These are phyloP conservation scores for Drosophila leontia DNA, from an alignment of 1,140 invertebrate genomes.

Conservation along the genomic window DNA sequence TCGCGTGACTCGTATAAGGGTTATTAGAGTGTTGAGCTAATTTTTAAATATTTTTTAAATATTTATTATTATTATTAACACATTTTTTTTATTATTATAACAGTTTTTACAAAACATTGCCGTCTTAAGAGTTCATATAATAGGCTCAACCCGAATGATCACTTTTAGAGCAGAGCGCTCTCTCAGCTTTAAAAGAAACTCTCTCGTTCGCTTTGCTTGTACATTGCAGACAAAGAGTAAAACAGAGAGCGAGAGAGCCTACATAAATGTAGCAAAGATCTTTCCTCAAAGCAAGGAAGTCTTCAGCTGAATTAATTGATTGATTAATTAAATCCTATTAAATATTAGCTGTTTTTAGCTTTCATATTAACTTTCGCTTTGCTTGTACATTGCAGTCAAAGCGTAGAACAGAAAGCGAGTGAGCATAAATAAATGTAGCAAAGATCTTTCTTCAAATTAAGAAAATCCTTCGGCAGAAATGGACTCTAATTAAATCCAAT, in stretches of 20 bases:
- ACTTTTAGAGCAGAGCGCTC: not conserved
- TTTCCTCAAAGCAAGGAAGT: too few relatives aligned
- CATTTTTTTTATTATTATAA: too few relatives aligned
- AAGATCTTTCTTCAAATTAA: not conserved
- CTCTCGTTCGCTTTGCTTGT: not conserved
- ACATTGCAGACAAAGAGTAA: not conserved
- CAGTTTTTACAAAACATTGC: not conserved
- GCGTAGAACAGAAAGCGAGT: not conserved
- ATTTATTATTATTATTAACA: too few relatives aligned
- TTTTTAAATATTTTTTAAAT: not conserved
- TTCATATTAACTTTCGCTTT: not conserved
- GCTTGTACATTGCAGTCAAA: not conserved
- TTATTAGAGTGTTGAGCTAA: not conserved
- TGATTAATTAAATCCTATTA: not conserved
- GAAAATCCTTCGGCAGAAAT: not conserved
- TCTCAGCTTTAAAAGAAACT: not conserved
- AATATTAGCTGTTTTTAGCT: not conserved
- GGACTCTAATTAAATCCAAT: not conserved
- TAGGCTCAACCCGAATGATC: not conserved
- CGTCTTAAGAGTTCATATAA: not conserved
- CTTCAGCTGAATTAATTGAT: not conserved
- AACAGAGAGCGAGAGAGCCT: too few relatives aligned
- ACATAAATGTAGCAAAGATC: too few relatives aligned
- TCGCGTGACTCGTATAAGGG: not conserved
- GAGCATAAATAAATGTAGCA: not conserved